Conservation (phyloP, 2,888 invertebrate genomes). For the Andrena bucephala region DNA sequence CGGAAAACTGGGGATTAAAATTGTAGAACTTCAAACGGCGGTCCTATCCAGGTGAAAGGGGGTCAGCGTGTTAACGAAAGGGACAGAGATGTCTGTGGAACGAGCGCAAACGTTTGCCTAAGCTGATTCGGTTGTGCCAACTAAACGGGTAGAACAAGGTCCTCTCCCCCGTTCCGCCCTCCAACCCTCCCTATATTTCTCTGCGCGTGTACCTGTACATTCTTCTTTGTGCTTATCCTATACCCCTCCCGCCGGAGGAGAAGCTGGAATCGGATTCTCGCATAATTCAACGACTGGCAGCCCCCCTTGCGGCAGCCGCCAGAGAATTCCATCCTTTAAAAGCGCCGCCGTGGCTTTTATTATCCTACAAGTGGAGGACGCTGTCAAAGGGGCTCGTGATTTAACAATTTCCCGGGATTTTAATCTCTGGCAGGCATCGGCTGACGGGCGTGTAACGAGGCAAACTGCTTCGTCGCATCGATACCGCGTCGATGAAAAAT, state of each 20-base stretch:
- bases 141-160: constrained; percentile 62
- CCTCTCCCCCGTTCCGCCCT: neutral
- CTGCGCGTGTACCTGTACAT: neutral
- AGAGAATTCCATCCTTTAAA: constrained; percentile 45
- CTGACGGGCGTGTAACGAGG: constrained; percentile 35
- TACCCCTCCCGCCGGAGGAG: constrained; percentile 8
- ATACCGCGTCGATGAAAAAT: constrained; percentile 27
- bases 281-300: constrained; percentile 59
- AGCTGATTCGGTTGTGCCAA: constrained; percentile 69
- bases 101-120: constrained; percentile 69
- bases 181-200: neutral
- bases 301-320: constrained; percentile 26
- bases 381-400: constrained; percentile 57
- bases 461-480: constrained; percentile 27
- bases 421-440: constrained; percentile 38
- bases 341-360: constrained; percentile 50
- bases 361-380: constrained; percentile 27
- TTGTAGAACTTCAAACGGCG: constrained; percentile 28
- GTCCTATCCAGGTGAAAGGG: constrained; percentile 17
- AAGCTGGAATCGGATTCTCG: constrained; percentile 37
- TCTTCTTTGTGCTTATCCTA: constrained; percentile 5
- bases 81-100: constrained; percentile 38
- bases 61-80: constrained; percentile 39
- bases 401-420: constrained; percentile 64
- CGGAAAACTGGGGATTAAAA: constrained; percentile 33